Percentiles rank a stretch among this genome's conserved stretches.
phyloP scores from a whole-genome alignment of 2,113 vertebrate genomes.

The Helogale parvula region DNA sequence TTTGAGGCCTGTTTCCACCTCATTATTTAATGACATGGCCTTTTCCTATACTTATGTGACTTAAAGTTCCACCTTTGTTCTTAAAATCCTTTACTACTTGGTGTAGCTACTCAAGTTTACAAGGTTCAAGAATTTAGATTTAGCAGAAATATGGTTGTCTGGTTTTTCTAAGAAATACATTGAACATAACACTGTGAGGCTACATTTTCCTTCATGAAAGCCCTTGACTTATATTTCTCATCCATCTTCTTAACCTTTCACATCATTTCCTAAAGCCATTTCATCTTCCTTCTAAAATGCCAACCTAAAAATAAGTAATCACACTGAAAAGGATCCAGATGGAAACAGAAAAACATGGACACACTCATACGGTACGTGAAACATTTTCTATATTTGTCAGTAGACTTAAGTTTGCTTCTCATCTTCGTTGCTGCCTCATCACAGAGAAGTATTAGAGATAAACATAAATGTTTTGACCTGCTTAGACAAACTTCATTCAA shows the following conservation, averaged over 20 bases:
- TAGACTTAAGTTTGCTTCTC: slow-evolving; percentile 41
- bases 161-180: not conserved
- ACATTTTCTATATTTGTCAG: slow-evolving; percentile 73
- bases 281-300: slow-evolving; percentile 77
- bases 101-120: not conserved
- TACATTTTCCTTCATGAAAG: not conserved
- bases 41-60: not conserved
- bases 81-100: not conserved
- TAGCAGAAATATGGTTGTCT: not conserved
- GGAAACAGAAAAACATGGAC: slow-evolving; percentile 72
- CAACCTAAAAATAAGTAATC: slow-evolving; percentile 82
- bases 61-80: not conserved
- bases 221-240: slow-evolving; percentile 33
- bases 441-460: not conserved
- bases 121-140: not conserved
- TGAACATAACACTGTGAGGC: not conserved
- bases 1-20: not conserved
- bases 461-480: not conserved
- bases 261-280: slow-evolving; percentile 75
- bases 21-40: not conserved
- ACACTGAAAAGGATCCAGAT: slow-evolving; percentile 78
- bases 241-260: slow-evolving; percentile 75
- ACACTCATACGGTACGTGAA: slow-evolving; percentile 36
- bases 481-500: not conserved
- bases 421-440: slow-evolving; percentile 43